A percentile compares a stretch with the other conserved stretches of the same genome.
phyloP scores from a whole-genome alignment of 2,888 invertebrate species.

The Beris morrisii region DNA sequence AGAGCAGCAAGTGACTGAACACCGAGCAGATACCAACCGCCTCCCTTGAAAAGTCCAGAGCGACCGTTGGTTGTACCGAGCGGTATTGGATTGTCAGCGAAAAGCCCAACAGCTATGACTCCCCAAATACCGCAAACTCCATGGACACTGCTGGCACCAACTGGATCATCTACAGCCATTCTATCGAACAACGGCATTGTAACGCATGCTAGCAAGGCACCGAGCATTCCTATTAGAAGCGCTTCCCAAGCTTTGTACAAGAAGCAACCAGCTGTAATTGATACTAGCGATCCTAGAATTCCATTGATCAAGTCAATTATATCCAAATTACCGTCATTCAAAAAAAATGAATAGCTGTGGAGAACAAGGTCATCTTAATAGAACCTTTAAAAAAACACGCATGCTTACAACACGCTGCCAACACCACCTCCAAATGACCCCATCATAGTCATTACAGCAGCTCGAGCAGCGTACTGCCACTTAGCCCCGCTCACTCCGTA shows the following conservation, averaged over 20 bases:
- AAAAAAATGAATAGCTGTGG: constrained; percentile 64
- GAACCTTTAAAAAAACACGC: not conserved
- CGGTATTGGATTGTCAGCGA: constrained; percentile 82
- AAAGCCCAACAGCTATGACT: constrained; percentile 83
- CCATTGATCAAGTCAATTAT: constrained; percentile 87
- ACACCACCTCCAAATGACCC: constrained; percentile 88
- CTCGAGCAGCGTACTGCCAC: constrained; percentile 90
- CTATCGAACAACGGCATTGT: constrained; percentile 76
- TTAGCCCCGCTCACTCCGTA: constrained; percentile 77
- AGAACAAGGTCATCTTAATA: constrained; percentile 35
- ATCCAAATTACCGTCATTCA: constrained; percentile 73
- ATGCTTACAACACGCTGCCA: constrained; percentile 59
- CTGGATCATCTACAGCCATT: constrained; percentile 78
- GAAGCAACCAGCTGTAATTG: constrained; percentile 87
- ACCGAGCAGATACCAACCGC: constrained; percentile 85
- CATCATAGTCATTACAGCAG: constrained; percentile 89
- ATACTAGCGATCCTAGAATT: constrained; percentile 82
- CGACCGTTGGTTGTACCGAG: constrained; percentile 78
- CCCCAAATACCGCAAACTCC: constrained; percentile 80
- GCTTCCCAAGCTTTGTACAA: constrained; percentile 86
- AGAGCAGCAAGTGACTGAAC: constrained; percentile 75
- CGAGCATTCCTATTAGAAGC: constrained; percentile 77
- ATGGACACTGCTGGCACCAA: constrained; percentile 88
- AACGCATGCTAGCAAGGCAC: constrained; percentile 71
- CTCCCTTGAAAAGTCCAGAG: constrained; percentile 77